These are phyloP conservation scores for Tetramorium alpestre DNA, from an alignment of 1,140 invertebrate species.

Conservation along the genomic window DNA sequence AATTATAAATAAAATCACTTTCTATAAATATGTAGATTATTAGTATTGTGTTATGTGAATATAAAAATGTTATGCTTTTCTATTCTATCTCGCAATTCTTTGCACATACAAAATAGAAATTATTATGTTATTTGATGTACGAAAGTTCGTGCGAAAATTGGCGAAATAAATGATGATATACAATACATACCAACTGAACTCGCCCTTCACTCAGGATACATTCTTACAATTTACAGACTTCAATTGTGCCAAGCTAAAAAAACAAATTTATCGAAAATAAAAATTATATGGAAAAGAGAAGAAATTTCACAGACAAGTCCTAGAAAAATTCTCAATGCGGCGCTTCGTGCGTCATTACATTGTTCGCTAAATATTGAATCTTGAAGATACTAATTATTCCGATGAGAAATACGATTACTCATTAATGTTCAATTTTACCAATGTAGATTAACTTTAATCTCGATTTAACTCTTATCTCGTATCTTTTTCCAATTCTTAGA, in stretches of 20 bases:
- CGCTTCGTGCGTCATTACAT: background rate
- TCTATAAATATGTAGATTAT: background rate
- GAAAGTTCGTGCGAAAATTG: background rate
- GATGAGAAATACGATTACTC: too few species aligned
- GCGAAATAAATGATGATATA: conserved; percentile 12
- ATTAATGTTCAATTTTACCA: too few species aligned
- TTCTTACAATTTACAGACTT: background rate
- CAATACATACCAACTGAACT: background rate
- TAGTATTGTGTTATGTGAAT: background rate
- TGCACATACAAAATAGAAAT: background rate
- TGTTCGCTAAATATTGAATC: background rate
- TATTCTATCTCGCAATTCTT: background rate
- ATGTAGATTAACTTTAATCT: too few species aligned
- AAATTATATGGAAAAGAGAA: background rate
- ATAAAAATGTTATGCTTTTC: background rate
- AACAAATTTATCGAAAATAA: too few species aligned
- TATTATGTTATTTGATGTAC: background rate
- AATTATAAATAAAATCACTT: background rate
- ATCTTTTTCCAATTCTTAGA: too few species aligned
- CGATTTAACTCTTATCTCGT: too few species aligned
- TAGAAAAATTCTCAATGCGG: background rate
- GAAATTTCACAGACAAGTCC: background rate
- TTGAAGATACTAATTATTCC: background rate
- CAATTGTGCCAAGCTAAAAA: too few species aligned
- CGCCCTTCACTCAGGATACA: background rate